These are phyloP conservation scores for Fringilla coelebs DNA, from an alignment of 2,797 vertebrate species.

Conservation along the genomic window DNA sequence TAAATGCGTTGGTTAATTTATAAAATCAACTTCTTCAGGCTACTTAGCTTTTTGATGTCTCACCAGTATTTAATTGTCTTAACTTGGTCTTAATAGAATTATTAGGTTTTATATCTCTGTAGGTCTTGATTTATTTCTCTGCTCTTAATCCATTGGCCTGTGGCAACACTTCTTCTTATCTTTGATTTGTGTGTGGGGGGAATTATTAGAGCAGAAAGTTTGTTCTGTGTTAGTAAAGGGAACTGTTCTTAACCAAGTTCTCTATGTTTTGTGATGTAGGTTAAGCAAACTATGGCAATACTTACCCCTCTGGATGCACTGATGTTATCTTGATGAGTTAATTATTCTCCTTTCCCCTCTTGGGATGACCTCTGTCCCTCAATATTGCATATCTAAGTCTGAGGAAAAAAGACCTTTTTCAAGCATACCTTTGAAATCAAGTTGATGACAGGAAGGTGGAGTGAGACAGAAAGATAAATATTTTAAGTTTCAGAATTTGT, in stretches of 20 bases:
- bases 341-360: neutral
- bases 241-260: neutral
- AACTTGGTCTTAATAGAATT: constrained; percentile 45
- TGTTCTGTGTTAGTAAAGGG: neutral
- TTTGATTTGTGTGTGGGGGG: neutral
- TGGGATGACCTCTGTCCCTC: neutral
- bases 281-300: neutral
- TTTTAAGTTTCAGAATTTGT: neutral
- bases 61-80: constrained; percentile 47
- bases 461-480: neutral
- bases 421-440: neutral
- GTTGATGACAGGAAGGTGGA: neutral
- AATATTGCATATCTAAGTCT: neutral
- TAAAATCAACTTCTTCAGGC: constrained; percentile 46
- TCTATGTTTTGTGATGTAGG: neutral
- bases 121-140: constrained; percentile 14
- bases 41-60: constrained; percentile 35
- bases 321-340: neutral
- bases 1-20: constrained; percentile 7
- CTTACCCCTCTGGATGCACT: neutral
- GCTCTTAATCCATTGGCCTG: neutral
- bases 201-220: neutral
- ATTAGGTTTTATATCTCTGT: constrained; percentile 37
- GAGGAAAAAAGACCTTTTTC: neutral
- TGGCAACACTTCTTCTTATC: constrained; percentile 6